Base-by-base conservation (phyloP, 2,888 invertebrate genomes). In the Drosophila silvestris region DNA sequence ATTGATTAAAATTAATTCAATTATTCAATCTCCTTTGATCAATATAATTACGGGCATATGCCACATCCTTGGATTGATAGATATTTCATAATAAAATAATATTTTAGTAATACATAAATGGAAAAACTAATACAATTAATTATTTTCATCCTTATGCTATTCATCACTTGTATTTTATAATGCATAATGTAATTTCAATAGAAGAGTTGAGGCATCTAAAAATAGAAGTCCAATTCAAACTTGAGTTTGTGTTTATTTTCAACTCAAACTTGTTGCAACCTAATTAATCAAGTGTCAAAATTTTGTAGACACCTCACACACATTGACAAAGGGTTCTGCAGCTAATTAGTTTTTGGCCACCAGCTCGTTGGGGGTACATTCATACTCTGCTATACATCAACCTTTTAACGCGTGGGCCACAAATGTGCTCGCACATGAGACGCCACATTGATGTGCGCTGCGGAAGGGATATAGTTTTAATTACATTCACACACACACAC, bases 361-460 rank as follows among this genome's bases (percentile, higher is more conserved):
- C 72, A 71, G 62, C 67, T 78, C 64, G 71, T 78, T 78, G 59
- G 50, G 50, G 44, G 26, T 14, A 58, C 30, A 35, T n/a, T 28
- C 32, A 6, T 16, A 9, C 19, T 35, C 28, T 3, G 6, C 30
- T 5, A 3, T n/a, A 22, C 37, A 35, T 53, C 35, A 70, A 51
- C 57, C 74, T 56, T 41, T 56, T 41, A 53, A 41, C 41, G 1
- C 62, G n/a, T 60, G 28, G 63, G 57, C 35, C 60, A 51, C 53
- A 76, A 66, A 50, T 63, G 59, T 75, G 53, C 53, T 39, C 56
- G 65, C 51, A 75, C 68, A 84, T 70, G 71, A 62, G 78, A 82
- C 87, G 82, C 68, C 82, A 70, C 72, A 82, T 81, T 84, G 85
- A 87, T 73, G 79, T 69, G 61, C 37, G 30, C 50, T 41, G 41